Evolutionary conservation across 37 sponge, comb jelly and placozoan genomes (phyloP).

Genomic region (Axinella damicornis): DNA sequence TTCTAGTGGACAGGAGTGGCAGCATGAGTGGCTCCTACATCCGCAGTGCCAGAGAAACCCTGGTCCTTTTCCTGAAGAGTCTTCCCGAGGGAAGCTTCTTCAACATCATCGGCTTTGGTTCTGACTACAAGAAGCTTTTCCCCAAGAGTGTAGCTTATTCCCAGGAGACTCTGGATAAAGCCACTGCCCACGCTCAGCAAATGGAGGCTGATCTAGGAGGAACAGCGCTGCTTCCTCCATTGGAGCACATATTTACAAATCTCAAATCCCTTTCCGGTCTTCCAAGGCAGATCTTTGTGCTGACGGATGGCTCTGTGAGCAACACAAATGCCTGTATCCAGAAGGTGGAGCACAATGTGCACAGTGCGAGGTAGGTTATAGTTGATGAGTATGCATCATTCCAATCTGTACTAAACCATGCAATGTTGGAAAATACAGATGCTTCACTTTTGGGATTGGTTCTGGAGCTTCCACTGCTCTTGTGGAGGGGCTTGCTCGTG

Average conservation of each 20-base stretch:
- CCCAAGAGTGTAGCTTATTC: conserved; percentile 61
- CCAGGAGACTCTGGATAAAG: conserved; percentile 64
- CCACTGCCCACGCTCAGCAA: conserved; percentile 31
- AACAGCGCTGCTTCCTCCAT: conserved; percentile 70
- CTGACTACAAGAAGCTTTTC: conserved; percentile 57
- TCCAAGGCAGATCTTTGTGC: conserved; percentile 67
- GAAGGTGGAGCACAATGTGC: conserved; percentile 42
- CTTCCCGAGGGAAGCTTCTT: conserved; percentile 72
- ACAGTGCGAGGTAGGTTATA: conserved; percentile 39
- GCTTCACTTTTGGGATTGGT: conserved; percentile 86
- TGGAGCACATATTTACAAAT: conserved; percentile 64
- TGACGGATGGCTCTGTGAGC: conserved; percentile 77
- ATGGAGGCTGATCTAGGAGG: conserved; percentile 78
- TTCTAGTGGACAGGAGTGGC: conserved; percentile 82
- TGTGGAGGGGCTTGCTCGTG: conserved; percentile 83
- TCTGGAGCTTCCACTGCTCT: conserved; percentile 81
- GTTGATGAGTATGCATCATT: background rate
- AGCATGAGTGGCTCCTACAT: conserved; percentile 81
- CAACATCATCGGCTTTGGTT: conserved; percentile 84
- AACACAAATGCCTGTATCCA: conserved; percentile 63
- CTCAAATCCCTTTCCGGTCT: conserved; percentile 10
- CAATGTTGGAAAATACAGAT: too few relatives aligned
- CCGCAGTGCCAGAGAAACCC: conserved; percentile 66
- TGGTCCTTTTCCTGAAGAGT: conserved; percentile 81
- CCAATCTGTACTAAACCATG: background rate